These are phyloP conservation scores for Suricata suricatta DNA, from an alignment of 2,113 vertebrate genomes.

Conservation along the genomic window DNA sequence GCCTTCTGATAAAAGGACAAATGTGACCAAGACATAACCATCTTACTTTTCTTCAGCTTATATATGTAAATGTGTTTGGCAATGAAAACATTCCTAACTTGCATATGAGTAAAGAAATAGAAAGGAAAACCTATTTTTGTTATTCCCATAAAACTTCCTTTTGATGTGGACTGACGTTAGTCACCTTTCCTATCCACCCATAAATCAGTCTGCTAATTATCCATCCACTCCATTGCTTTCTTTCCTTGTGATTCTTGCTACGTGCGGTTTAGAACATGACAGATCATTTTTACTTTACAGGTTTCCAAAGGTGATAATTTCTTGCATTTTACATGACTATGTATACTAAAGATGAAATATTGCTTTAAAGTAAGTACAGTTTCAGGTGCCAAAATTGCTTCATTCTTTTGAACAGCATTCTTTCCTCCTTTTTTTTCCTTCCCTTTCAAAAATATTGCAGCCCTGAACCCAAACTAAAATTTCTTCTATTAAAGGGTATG, in stretches of 20 bases:
- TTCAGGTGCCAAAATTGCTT: background rate
- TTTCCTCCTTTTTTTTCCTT: conserved; percentile 47
- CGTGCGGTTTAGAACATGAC: conserved; percentile 54
- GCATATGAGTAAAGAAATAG: background rate
- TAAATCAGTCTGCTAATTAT: conserved; percentile 71
- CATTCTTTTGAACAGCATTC: conserved; percentile 73
- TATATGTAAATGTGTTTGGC: background rate
- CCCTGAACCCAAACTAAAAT: conserved; percentile 74
- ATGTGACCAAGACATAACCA: conserved; percentile 2
- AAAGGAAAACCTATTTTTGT: conserved; percentile 21
- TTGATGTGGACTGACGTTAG: conserved; percentile 52
- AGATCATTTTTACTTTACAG: conserved; percentile 69
- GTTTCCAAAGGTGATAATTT: conserved; percentile 79
- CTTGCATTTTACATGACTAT: conserved; percentile 70
- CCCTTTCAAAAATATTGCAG: conserved; percentile 19
- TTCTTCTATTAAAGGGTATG: conserved; percentile 82
- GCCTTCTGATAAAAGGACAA: conserved; percentile 49
- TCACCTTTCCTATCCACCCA: conserved; percentile 44
- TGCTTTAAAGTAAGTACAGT: conserved; percentile 71
- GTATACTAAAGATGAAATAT: conserved; percentile 73
- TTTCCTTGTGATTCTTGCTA: conserved; percentile 65
- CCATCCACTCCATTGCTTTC: conserved; percentile 71
- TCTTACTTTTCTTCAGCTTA: background rate
- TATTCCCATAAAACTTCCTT: conserved; percentile 50
- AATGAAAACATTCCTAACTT: background rate